Conservation (phyloP, 2,888 invertebrate genomes). For the Temnothorax ravouxi region DNA sequence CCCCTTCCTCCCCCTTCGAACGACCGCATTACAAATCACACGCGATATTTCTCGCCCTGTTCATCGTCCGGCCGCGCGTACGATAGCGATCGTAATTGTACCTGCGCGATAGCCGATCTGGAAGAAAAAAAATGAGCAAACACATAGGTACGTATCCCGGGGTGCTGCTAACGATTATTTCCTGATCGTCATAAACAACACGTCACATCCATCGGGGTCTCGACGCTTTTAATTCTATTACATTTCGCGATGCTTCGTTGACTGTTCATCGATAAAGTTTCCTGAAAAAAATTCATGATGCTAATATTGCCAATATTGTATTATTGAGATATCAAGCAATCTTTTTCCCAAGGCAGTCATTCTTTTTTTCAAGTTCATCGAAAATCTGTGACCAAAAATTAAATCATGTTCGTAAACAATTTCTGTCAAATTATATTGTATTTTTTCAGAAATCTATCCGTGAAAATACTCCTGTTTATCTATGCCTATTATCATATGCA, state of each 20-base stretch:
- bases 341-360: background rate
- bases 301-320: no score
- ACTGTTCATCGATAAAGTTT: background rate
- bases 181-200: constrained; percentile 48
- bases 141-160: constrained; percentile 33
- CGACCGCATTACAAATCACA: constrained; percentile 72
- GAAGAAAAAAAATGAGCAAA: constrained; percentile 48
- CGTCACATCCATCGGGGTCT: constrained; percentile 28
- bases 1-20: constrained; percentile 17
- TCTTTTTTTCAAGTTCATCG: background rate
- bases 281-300: background rate
- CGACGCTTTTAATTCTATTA: constrained; percentile 38
- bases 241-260: background rate
- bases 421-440: background rate
- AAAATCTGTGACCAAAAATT: background rate
- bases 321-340: background rate
- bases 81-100: constrained; percentile 70
- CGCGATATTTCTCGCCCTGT: constrained; percentile 64
- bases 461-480: background rate
- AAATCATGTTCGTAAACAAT: background rate
- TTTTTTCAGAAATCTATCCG: background rate
- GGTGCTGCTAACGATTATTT: constrained; percentile 59
- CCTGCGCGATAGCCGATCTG: constrained; percentile 53
- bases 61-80: constrained; percentile 39
- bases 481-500: background rate